These are phyloP conservation scores for Oscheius myriophilus DNA, from an alignment of 2,888 invertebrate genomes.

Conservation along the genomic window DNA sequence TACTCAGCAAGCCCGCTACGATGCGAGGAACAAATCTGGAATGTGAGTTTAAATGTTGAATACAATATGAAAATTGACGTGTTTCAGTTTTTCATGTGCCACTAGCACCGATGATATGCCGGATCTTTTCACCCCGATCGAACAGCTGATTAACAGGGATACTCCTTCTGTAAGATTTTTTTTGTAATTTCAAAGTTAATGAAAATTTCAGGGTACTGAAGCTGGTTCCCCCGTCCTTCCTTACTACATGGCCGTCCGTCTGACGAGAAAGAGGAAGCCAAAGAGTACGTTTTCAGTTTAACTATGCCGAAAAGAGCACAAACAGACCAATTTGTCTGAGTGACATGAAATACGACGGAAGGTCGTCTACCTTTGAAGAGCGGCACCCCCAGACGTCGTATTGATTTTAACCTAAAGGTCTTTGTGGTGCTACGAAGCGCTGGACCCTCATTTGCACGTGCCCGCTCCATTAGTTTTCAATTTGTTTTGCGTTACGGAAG, in stretches of 20 bases:
- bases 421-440: not conserved
- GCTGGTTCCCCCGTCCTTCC: slow-evolving; percentile 47
- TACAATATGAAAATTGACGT: slow-evolving; percentile 6
- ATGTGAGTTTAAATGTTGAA: slow-evolving; percentile 36
- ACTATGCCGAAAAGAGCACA: no score
- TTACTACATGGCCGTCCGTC: slow-evolving; percentile 68
- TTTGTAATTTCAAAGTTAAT: not conserved
- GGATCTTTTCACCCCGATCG: slow-evolving; percentile 91
- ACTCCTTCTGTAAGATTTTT: not conserved
- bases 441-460: not conserved
- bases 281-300: slow-evolving; percentile 34
- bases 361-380: no score
- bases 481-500: no score
- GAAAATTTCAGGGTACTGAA: slow-evolving; percentile 15
- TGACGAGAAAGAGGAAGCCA: slow-evolving; percentile 58
- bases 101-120: slow-evolving; percentile 81
- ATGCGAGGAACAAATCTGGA: slow-evolving; percentile 45
- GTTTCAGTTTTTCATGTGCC: slow-evolving; percentile 60
- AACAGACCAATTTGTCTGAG: not conserved
- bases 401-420: slow-evolving; percentile 21
- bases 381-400: slow-evolving; percentile 24
- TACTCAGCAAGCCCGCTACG: slow-evolving; percentile 64
- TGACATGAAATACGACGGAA: no score
- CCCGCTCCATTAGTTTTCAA: no score
- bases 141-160: slow-evolving; percentile 71